Evolutionary conservation across 2,888 invertebrate species (phyloP).

Genomic region (Parnassius smintheus): DNA sequence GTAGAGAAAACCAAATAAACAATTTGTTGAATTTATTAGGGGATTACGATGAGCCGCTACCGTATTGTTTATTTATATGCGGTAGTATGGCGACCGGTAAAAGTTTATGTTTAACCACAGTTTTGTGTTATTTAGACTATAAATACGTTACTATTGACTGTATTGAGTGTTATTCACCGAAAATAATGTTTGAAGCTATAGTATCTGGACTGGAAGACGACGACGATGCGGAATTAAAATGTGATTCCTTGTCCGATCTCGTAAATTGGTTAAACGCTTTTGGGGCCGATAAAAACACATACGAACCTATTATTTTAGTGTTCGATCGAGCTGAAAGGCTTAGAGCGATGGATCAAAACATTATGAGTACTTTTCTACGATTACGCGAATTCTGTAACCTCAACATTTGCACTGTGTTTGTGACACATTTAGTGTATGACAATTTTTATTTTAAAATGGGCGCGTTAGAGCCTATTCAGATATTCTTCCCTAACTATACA

Average conservation of each 20-base stretch:
- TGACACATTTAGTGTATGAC: conserved; percentile 90
- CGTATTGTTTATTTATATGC: conserved; percentile 87
- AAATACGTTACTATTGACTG: conserved; percentile 87
- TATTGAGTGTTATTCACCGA: conserved; percentile 89
- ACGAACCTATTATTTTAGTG: conserved; percentile 82
- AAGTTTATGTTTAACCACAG: conserved; percentile 83
- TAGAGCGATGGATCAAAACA: conserved; percentile 86
- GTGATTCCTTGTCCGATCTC: conserved; percentile 86
- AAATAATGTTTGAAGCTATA: conserved; percentile 89
- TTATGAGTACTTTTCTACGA: conserved; percentile 86
- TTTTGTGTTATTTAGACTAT: conserved; percentile 81
- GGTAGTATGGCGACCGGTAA: conserved; percentile 94
- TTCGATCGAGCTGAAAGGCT: conserved; percentile 92
- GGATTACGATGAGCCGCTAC: conserved; percentile 82
- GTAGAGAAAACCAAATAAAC: conserved; percentile 73
- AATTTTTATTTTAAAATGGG: conserved; percentile 88
- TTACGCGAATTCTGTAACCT: conserved; percentile 86
- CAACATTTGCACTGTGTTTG: conserved; percentile 87
- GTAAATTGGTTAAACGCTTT: conserved; percentile 70
- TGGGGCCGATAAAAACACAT: conserved; percentile 42
- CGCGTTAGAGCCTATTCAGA: conserved; percentile 84
- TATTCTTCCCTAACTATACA: conserved; percentile 91
- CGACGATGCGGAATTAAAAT: conserved; percentile 70
- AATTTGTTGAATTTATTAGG: conserved; percentile 76
- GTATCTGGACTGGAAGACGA: conserved; percentile 79